A percentile compares a stretch with the other conserved stretches of the same genome.
phyloP scores from a whole-genome alignment of 2,113 vertebrate species.

The Gallinago paraguaiae region DNA sequence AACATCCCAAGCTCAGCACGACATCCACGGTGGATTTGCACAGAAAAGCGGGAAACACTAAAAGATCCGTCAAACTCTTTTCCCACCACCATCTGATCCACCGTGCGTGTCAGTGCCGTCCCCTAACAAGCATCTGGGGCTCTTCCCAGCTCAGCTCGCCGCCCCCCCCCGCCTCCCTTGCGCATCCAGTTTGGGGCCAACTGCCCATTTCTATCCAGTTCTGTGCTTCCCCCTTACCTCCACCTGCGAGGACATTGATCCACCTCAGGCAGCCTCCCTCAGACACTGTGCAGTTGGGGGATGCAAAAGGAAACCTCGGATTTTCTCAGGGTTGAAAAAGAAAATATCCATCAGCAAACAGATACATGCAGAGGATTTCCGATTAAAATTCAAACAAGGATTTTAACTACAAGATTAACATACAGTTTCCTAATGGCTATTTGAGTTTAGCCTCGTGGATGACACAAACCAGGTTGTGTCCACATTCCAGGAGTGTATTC shows the following conservation, averaged over 20 bases:
- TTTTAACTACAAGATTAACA: background rate
- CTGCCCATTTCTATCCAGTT: fast-evolving
- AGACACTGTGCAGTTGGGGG: background rate
- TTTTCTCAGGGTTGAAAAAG: background rate
- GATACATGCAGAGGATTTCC: background rate
- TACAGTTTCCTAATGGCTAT: background rate
- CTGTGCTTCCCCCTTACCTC: background rate
- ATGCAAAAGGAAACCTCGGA: background rate
- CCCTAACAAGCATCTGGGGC: background rate
- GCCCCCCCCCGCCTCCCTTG: background rate
- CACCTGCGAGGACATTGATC: background rate
- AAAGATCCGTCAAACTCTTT: background rate
- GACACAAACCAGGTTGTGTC: background rate
- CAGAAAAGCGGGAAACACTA: background rate
- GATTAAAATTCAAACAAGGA: background rate
- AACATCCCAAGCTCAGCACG: background rate
- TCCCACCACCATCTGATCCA: background rate
- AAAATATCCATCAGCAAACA: background rate
- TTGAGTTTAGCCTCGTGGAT: background rate
- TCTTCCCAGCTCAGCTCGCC: background rate
- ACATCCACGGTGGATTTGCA: background rate
- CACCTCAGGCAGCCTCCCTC: background rate
- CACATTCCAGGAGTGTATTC: background rate
- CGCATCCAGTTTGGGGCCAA: background rate
- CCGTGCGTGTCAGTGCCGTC: background rate